Conservation (phyloP, 2,797 vertebrate species). For the Alca torda region DNA sequence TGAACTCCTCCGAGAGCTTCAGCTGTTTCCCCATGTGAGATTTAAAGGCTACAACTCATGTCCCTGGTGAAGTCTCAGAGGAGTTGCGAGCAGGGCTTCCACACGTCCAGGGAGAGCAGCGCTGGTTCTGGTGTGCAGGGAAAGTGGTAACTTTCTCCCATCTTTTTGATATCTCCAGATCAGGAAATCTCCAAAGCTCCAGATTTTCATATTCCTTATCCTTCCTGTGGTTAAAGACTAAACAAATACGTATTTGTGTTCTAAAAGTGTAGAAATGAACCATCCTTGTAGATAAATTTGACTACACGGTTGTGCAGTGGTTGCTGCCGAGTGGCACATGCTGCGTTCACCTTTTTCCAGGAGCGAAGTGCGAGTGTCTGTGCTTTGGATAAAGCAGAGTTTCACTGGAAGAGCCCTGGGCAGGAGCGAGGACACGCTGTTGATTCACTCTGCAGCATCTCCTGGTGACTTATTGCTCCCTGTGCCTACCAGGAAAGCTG, state of each 20-base stretch:
- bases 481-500: background rate
- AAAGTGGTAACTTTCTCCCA: background rate
- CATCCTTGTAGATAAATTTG: background rate
- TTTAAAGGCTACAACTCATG: background rate
- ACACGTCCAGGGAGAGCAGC: background rate
- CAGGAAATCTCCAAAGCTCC: background rate
- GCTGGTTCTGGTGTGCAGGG: background rate
- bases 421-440: background rate
- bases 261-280: background rate
- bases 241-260: background rate
- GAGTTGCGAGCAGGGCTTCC: background rate
- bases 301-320: background rate
- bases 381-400: background rate
- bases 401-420: background rate
- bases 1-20: background rate
- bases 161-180: background rate
- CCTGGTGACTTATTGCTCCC: background rate
- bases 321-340: background rate
- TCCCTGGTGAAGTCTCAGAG: background rate
- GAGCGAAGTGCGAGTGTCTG: accelerated
- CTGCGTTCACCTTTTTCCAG: background rate
- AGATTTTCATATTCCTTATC: background rate
- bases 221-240: background rate
- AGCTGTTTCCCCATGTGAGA: background rate
- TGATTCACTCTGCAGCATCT: background rate